These are phyloP conservation scores for Entomyzon cyanotis DNA, from an alignment of 2,113 vertebrate genomes.

Conservation along the genomic window DNA sequence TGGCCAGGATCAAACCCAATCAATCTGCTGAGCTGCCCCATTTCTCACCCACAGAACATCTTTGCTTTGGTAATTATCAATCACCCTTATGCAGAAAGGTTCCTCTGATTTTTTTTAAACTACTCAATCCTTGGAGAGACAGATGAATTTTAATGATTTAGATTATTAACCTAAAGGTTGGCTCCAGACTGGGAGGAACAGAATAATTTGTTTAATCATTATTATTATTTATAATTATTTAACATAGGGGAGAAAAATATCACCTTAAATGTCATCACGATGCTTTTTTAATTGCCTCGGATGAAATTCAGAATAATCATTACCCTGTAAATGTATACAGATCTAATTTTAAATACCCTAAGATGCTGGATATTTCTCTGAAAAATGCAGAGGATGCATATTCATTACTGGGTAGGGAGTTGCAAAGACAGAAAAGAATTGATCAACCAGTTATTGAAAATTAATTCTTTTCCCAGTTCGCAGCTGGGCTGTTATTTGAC, in stretches of 20 bases:
- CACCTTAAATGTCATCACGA: conserved; percentile 82
- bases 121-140: conserved; percentile 75
- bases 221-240: conserved; percentile 86
- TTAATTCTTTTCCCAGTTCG: conserved; percentile 31
- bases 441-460: conserved; percentile 60
- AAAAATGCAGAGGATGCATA: conserved; percentile 64
- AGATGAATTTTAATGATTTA: conserved; percentile 81
- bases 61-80: conserved; percentile 77
- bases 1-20: background rate
- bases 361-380: conserved; percentile 66
- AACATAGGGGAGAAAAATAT: conserved; percentile 79
- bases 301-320: conserved; percentile 76
- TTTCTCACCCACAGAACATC: conserved; percentile 21
- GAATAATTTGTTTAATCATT: conserved; percentile 82
- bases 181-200: conserved; percentile 73
- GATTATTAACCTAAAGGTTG: conserved; percentile 83
- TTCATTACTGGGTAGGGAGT: conserved; percentile 42
- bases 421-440: conserved; percentile 53
- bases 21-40: conserved; percentile 8
- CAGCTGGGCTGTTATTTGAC: background rate
- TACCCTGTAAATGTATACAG: conserved; percentile 68
- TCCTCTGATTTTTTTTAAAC: conserved; percentile 61
- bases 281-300: conserved; percentile 79
- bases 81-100: conserved; percentile 72
- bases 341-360: conserved; percentile 75